Evolutionary conservation across 2,113 vertebrate species (phyloP).

Genomic region (Neotragus pygmaeus): DNA sequence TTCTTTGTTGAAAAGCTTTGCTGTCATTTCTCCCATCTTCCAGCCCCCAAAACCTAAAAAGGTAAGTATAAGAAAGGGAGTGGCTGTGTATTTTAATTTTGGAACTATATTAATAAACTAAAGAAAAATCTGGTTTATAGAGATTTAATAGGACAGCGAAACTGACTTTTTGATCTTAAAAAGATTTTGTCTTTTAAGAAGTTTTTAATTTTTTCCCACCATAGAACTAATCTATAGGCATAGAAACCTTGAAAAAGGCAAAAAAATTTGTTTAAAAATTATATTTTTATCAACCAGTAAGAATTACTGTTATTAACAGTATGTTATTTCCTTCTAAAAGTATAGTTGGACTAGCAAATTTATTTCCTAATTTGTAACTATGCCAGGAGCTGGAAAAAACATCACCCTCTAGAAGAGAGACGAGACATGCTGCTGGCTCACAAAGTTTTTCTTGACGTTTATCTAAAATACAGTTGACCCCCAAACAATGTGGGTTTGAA

Average conservation of each 20-base stretch:
- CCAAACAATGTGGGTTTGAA: background rate
- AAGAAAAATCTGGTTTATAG: background rate
- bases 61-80: slow-evolving; percentile 33
- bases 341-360: background rate
- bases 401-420: background rate
- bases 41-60: background rate
- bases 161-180: background rate
- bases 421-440: background rate
- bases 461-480: background rate
- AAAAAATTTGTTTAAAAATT: slow-evolving; percentile 22
- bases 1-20: background rate
- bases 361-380: background rate
- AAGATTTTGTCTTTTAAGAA: background rate
- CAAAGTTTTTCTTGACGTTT: background rate
- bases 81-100: background rate
- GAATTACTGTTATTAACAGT: background rate
- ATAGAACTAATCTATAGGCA: background rate
- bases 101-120: background rate
- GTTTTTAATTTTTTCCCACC: background rate
- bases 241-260: background rate
- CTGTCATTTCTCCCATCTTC: background rate
- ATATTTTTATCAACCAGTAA: background rate
- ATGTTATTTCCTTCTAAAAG: background rate
- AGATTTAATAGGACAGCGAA: background rate
- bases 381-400: background rate